Evolutionary conservation across 2,888 invertebrate genomes (phyloP).

Genomic region (Andrena hattorfiana): DNA sequence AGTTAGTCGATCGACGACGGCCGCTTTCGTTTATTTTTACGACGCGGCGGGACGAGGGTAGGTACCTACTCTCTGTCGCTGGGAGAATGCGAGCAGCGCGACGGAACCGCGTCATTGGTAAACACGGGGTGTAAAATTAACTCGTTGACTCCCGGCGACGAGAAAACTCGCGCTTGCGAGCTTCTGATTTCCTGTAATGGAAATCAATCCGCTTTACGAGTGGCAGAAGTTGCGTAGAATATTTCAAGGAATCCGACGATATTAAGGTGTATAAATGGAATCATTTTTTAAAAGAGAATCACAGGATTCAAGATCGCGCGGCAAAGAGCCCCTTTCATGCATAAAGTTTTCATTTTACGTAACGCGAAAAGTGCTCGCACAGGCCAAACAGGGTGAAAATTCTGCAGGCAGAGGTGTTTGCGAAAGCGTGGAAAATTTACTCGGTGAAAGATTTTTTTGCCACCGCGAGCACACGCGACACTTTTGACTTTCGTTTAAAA

Average conservation of each 20-base stretch:
- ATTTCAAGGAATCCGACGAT: too few species aligned
- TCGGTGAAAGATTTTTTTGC: slow-evolving; percentile 14
- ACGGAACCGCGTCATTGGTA: neutral
- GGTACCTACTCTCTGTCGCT: neutral
- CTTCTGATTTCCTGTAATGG: neutral
- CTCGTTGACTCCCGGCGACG: neutral
- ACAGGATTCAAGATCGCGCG: too few species aligned
- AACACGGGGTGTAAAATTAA: neutral
- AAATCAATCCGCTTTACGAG: neutral
- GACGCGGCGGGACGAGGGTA: neutral
- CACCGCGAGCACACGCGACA: neutral
- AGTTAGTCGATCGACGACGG: neutral
- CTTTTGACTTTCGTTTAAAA: slow-evolving; percentile 21
- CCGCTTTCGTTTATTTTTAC: neutral
- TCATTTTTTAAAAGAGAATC: too few species aligned
- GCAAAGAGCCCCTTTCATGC: too few species aligned
- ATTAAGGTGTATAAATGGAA: too few species aligned
- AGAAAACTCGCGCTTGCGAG: too few species aligned
- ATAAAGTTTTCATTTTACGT: neutral
- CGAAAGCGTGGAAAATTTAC: neutral
- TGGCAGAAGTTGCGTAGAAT: too few species aligned
- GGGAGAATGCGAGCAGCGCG: neutral
- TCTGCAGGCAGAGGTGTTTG: neutral
- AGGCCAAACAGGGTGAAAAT: too few species aligned
- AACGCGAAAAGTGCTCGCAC: neutral